Evolutionary conservation across 2,113 vertebrate genomes (phyloP).

Genomic region (Ramphastos sulfuratus): DNA sequence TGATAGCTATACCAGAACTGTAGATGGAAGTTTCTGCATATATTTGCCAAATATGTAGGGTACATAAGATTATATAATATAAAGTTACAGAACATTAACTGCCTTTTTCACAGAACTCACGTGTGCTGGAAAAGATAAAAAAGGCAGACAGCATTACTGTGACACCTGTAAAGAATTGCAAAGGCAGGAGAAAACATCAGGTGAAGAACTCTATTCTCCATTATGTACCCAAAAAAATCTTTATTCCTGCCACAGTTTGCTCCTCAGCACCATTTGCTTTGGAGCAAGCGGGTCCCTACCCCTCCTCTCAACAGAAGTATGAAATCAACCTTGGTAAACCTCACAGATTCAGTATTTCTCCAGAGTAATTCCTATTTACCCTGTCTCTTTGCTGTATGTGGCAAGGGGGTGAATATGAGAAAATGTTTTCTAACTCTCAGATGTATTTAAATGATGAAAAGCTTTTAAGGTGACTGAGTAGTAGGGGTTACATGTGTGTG

Average conservation of each 20-base stretch:
- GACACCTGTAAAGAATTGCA: background rate
- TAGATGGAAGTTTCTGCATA: background rate
- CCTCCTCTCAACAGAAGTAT: background rate
- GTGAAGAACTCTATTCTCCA: background rate
- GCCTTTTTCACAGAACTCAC: background rate
- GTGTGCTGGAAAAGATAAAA: background rate
- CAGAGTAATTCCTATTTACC: background rate
- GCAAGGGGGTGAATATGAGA: background rate
- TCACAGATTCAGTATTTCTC: background rate
- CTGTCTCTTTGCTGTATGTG: rapidly evolving
- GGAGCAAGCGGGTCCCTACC: background rate
- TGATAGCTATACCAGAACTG: background rate
- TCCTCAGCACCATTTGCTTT: background rate
- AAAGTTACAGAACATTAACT: background rate
- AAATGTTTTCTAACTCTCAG: background rate
- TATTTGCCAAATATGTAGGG: background rate
- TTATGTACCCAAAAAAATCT: background rate
- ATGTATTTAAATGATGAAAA: background rate
- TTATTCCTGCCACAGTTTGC: background rate
- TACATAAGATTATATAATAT: background rate
- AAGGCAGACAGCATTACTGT: background rate
- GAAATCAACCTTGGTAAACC: background rate
- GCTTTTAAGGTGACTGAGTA: background rate
- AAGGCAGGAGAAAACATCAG: background rate
- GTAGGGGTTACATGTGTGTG: background rate